A percentile compares a stretch with the other conserved stretches of the same genome.
phyloP scores from a whole-genome alignment of 2,113 vertebrate genomes.

The Tetrao urogallus region DNA sequence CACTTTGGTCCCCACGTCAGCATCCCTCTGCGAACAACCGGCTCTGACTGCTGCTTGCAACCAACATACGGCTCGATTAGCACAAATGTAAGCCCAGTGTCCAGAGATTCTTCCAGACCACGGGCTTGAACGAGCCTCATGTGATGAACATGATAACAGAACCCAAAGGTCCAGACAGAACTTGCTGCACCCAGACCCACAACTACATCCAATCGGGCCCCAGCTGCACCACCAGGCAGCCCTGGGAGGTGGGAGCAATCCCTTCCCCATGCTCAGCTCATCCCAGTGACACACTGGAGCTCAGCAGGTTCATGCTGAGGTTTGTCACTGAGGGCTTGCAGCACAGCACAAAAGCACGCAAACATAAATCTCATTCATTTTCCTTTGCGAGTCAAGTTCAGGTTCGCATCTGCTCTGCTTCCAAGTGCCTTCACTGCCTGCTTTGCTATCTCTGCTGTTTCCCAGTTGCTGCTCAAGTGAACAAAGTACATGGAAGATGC shows the following conservation, averaged over 20 bases:
- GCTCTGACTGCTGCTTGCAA: background rate
- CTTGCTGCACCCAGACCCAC: background rate
- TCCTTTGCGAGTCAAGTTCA: background rate
- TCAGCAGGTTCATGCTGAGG: rapidly evolving
- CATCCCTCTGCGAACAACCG: rapidly evolving
- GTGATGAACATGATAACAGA: too few relatives aligned
- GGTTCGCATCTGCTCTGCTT: background rate
- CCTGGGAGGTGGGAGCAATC: background rate
- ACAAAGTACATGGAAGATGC: background rate
- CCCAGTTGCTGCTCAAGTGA: background rate
- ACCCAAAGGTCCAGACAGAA: background rate
- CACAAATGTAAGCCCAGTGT: background rate
- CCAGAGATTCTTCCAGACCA: background rate
- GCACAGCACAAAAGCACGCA: background rate
- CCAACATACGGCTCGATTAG: background rate
- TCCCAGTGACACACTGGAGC: background rate
- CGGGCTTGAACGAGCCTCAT: background rate
- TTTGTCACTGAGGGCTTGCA: background rate
- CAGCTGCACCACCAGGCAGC: background rate
- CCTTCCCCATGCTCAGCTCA: background rate
- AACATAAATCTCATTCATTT: background rate
- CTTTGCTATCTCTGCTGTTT: background rate
- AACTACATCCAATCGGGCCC: background rate
- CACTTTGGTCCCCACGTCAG: background rate
- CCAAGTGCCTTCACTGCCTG: background rate